Evolutionary conservation across 2,888 invertebrate genomes (phyloP).

Genomic region (Tetramorium bicarinatum): DNA sequence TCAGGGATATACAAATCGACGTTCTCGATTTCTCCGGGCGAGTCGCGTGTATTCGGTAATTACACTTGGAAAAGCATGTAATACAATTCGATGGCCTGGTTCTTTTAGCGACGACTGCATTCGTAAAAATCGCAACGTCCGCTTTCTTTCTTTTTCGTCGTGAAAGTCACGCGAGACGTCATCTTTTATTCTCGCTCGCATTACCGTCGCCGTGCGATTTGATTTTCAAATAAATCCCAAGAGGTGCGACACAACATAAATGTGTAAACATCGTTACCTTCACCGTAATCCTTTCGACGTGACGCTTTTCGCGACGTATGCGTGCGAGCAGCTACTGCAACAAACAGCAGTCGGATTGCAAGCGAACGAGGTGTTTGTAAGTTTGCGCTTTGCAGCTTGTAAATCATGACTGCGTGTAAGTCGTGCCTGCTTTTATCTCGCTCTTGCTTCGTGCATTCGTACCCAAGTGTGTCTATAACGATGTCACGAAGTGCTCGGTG

Average conservation of each 20-base stretch:
- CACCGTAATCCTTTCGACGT: background rate
- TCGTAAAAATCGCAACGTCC: conserved; percentile 5
- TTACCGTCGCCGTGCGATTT: conserved; percentile 5
- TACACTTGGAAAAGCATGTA: background rate
- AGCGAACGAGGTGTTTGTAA: background rate
- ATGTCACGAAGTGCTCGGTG: background rate
- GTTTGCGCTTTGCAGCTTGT: conserved; percentile 22
- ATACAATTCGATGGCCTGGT: background rate
- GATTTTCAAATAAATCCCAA: conserved; percentile 36
- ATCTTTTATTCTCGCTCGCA: conserved; percentile 22
- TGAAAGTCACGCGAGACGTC: conserved; percentile 4
- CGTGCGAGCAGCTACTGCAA: background rate
- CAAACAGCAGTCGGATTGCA: conserved; percentile 1
- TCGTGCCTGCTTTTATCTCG: conserved; percentile 13
- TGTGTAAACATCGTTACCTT: conserved; percentile 30
- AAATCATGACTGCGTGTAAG: background rate
- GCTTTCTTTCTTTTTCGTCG: background rate
- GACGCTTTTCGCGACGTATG: background rate
- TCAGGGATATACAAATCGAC: background rate
- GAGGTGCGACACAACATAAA: background rate
- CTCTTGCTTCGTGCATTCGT: background rate
- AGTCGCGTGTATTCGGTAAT: background rate
- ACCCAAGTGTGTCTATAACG: background rate
- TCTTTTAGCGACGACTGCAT: background rate
- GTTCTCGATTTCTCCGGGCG: background rate